phyloP scores from a whole-genome alignment of 1,140 invertebrate genomes.

The Sinella curviseta region DNA sequence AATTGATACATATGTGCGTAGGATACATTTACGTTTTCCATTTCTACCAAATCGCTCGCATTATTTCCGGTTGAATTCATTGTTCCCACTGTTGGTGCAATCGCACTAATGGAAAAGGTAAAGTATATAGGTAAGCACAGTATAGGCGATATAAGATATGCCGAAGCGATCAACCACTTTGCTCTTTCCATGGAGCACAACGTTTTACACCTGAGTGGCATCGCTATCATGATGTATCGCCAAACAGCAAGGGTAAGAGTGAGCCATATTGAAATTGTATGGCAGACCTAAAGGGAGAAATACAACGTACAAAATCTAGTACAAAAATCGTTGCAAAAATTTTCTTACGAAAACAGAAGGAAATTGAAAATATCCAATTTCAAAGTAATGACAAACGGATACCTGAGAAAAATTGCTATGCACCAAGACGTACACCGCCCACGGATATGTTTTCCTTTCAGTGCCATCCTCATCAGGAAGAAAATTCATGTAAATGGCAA shows the following conservation, averaged over 20 bases:
- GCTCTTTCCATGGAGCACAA: constrained; percentile 76
- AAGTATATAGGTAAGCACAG: constrained; percentile 83
- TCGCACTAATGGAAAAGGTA: constrained; percentile 62
- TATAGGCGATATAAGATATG: constrained; percentile 78
- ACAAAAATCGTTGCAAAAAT: not conserved
- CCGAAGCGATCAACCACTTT: constrained; percentile 70
- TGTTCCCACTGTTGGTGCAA: constrained; percentile 53
- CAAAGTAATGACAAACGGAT: not conserved
- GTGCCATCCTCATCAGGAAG: constrained; percentile 49
- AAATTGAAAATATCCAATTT: not conserved
- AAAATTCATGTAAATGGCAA: constrained; percentile 67
- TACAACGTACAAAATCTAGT: not conserved
- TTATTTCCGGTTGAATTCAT: constrained; percentile 33
- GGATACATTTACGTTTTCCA: constrained; percentile 16
- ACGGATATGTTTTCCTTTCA: constrained; percentile 64
- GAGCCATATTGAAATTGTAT: constrained; percentile 90
- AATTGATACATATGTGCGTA: too few relatives aligned
- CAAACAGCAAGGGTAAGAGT: constrained; percentile 89
- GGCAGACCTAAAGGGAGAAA: constrained; percentile 67
- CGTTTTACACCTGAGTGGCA: constrained; percentile 69
- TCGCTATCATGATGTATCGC: constrained; percentile 86
- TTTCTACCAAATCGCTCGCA: constrained; percentile 50
- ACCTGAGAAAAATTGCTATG: constrained; percentile 73
- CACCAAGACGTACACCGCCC: constrained; percentile 78
- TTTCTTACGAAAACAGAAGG: not conserved